Evolutionary conservation across 2,888 invertebrate genomes (phyloP), one percentile per base, ranked within the genome.

Genomic region (Frankliniella fusca): DNA sequence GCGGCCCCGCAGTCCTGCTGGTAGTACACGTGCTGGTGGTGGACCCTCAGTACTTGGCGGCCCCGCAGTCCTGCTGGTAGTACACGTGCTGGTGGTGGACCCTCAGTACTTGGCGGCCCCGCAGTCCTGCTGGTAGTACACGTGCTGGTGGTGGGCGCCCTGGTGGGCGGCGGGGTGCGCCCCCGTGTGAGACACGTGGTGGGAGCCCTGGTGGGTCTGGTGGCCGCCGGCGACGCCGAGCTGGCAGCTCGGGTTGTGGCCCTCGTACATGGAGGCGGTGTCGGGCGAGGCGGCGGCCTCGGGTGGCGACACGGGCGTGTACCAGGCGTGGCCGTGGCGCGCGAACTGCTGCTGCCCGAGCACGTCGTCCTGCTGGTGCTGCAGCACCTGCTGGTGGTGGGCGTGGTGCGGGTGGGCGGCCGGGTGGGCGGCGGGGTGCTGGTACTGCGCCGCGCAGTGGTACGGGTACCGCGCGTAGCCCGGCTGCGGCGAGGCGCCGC

Each of bases 391-490:
- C 48, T 84, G 82, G 28, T 81, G 82, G 76, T 65, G 81, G 83
- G 81, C 81, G 76, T 82, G 81, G 48, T 81, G 81, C 18, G 81
- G 83, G 80, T 81, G 82, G 61, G 80, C 79, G 61, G 61, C 82
- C 70, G 76, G 83, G 83, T 20, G 85, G 83, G 81, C 70, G 83
- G 82, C 70, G 81, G 81, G 80, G 82, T 79, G 61, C 48, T 81
- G 80, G 76, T 82, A 83, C 20, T 84, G 84, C 82, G 90, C 88
- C 82, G 90, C 88, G 85, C 90, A 90, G 85, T 90, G 90, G 20
- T 90, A 90, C 3, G 91, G 87, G 83, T 89, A 91, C 83, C 91
- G 90, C 12, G 91, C 89, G 83, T 91, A 76, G 0, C 54, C 54
- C 15, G 70, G 70, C 70, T 76, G 80, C 83, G 80, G 70, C 80